phyloP scores from a whole-genome alignment of 2,113 vertebrate genomes.

The Labeo catla region DNA sequence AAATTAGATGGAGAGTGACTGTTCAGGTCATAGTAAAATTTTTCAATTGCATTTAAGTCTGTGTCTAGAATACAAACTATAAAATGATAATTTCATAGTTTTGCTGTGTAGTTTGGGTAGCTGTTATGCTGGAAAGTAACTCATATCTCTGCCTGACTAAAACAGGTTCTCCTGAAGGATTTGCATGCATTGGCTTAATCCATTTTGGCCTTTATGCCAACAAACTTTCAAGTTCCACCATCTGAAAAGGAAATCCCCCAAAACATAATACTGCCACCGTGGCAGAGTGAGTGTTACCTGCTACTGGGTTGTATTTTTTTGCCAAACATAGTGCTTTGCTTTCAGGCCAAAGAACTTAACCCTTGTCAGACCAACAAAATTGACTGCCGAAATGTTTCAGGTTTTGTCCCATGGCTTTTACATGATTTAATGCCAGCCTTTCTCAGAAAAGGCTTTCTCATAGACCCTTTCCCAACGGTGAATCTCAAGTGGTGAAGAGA shows the following conservation, averaged over 20 bases:
- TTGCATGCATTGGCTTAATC: conserved; percentile 34
- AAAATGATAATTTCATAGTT: neutral
- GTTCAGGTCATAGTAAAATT: neutral
- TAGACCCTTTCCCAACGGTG: neutral
- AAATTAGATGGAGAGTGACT: neutral
- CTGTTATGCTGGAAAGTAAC: neutral
- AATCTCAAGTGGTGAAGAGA: neutral
- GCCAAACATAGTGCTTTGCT: neutral
- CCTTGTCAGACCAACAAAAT: neutral
- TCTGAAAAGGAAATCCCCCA: neutral
- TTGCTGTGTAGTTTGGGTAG: neutral
- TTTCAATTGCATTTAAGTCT: neutral
- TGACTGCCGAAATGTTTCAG: neutral
- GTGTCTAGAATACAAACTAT: neutral
- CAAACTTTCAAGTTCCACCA: conserved; percentile 1
- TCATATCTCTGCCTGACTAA: conserved; percentile 7
- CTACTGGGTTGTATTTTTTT: neutral
- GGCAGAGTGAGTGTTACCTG: neutral
- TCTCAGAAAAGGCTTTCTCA: neutral
- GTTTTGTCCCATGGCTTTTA: neutral
- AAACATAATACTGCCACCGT: neutral
- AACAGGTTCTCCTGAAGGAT: conserved; percentile 17
- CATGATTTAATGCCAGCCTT: neutral
- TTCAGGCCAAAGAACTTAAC: neutral
- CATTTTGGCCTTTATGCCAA: conserved; percentile 1